phyloP scores from a whole-genome alignment of 1,140 invertebrate species.

The Drosophila subobscura region DNA sequence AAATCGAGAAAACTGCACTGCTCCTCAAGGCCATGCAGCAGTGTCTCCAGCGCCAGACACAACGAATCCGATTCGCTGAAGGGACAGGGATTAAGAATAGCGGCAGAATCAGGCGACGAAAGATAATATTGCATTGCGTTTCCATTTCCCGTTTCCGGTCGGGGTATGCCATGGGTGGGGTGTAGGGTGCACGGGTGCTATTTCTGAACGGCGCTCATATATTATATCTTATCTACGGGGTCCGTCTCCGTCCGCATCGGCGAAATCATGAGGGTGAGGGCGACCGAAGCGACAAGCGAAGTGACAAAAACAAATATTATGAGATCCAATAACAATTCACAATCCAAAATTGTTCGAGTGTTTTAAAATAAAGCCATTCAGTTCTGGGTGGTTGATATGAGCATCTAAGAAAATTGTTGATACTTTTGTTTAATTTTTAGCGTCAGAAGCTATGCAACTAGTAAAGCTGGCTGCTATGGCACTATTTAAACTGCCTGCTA shows the following conservation, averaged over 20 bases:
- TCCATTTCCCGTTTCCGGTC: conserved; percentile 71
- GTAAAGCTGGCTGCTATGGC: too few relatives aligned
- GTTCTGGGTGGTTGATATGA: too few relatives aligned
- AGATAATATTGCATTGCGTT: conserved; percentile 67
- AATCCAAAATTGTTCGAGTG: not conserved
- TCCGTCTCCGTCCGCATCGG: conserved; percentile 35
- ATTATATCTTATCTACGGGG: conserved; percentile 66
- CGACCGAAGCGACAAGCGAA: conserved; percentile 8
- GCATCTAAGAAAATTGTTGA: too few relatives aligned
- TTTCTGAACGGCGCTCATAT: conserved; percentile 67
- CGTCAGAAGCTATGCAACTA: too few relatives aligned
- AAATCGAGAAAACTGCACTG: conserved; percentile 29
- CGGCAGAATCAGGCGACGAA: conserved; percentile 36
- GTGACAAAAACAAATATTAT: conserved; percentile 66
- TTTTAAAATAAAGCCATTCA: not conserved
- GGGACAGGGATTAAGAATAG: conserved; percentile 33
- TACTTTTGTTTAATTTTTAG: too few relatives aligned
- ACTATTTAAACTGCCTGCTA: too few relatives aligned
- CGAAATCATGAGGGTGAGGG: conserved; percentile 39
- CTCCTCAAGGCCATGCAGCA: conserved; percentile 40
- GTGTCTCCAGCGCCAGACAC: conserved; percentile 6
- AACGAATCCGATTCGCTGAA: conserved; percentile 33
- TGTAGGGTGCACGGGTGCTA: conserved; percentile 58
- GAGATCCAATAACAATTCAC: conserved; percentile 31
- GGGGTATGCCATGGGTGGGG: conserved; percentile 27